Conservation (phyloP, 2,888 invertebrate genomes). For the Aleiodes alternator region DNA sequence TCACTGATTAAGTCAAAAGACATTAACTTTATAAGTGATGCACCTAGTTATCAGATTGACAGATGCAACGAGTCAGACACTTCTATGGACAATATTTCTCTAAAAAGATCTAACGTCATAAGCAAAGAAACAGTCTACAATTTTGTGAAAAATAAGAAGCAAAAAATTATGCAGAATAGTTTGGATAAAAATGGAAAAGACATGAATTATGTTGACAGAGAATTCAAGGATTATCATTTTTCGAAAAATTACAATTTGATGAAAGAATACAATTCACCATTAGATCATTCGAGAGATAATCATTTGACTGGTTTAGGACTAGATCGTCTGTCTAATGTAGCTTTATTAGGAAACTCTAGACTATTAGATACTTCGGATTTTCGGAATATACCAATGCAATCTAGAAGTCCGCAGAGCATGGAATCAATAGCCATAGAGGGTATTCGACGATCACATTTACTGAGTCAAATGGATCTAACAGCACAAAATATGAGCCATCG, state of each 20-base stretch:
- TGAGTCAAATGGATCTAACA: slow-evolving; percentile 61
- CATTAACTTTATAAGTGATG: slow-evolving; percentile 54
- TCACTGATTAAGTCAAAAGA: slow-evolving; percentile 62
- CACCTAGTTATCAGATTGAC: slow-evolving; percentile 57
- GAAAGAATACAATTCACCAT: slow-evolving; percentile 66
- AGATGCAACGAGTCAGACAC: slow-evolving; percentile 59
- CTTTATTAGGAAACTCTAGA: slow-evolving; percentile 60
- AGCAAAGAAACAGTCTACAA: slow-evolving; percentile 64
- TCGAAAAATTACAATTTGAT: slow-evolving; percentile 65
- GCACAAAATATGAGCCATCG: slow-evolving; percentile 59
- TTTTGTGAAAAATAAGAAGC: slow-evolving; percentile 54
- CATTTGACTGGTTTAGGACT: slow-evolving; percentile 58
- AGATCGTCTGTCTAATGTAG: slow-evolving; percentile 63
- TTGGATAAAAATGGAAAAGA: slow-evolving; percentile 63
- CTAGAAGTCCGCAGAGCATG: slow-evolving; percentile 60
- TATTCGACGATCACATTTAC: slow-evolving; percentile 64
- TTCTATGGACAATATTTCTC: slow-evolving; percentile 46
- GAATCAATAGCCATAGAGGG: slow-evolving; percentile 68
- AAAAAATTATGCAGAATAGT: slow-evolving; percentile 57
- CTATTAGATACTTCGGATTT: slow-evolving; percentile 63
- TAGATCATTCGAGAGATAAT: slow-evolving; percentile 62
- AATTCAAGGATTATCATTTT: slow-evolving; percentile 64
- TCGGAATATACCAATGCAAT: slow-evolving; percentile 63
- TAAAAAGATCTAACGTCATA: slow-evolving; percentile 5
- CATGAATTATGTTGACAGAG: slow-evolving; percentile 62